Percentiles rank a stretch among this genome's conserved stretches.
phyloP scores from a whole-genome alignment of 1,140 invertebrate genomes.

The Drosophila parvula region DNA sequence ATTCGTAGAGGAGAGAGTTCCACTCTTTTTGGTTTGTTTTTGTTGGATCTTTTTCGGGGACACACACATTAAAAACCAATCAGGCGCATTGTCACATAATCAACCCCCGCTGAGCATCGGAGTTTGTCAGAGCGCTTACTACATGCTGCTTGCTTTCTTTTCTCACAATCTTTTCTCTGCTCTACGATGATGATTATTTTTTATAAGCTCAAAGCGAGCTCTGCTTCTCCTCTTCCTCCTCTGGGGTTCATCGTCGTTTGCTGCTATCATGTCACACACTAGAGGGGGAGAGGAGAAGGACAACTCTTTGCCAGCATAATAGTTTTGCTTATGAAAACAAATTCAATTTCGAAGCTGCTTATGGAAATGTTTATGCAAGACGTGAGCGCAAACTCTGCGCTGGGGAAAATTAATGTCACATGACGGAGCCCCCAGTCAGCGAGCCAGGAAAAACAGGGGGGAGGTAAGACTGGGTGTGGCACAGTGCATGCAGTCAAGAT shows the following conservation, averaged over 20 bases:
- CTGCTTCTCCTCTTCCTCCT: neutral
- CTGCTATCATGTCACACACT: slow-evolving; percentile 49
- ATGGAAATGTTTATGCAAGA: slow-evolving; percentile 82
- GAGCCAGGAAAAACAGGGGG: slow-evolving; percentile 15
- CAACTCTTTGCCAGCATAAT: slow-evolving; percentile 75
- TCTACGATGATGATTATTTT: slow-evolving; percentile 50
- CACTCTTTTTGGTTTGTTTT: neutral
- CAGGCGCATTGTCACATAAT: slow-evolving; percentile 78
- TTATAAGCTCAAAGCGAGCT: slow-evolving; percentile 52
- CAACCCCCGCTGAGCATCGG: slow-evolving; percentile 43
- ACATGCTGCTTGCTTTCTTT: slow-evolving; percentile 16
- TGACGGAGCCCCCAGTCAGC: slow-evolving; percentile 26
- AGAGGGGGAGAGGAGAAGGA: neutral
- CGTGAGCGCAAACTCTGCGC: slow-evolving; percentile 54
- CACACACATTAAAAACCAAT: slow-evolving; percentile 79
- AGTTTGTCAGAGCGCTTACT: slow-evolving; percentile 9
- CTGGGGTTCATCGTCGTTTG: slow-evolving; percentile 11
- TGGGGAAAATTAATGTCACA: slow-evolving; percentile 73
- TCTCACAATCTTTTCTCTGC: slow-evolving; percentile 30
- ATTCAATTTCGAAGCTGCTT: slow-evolving; percentile 81
- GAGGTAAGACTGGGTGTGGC: neutral
- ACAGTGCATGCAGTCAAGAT: slow-evolving; percentile 23
- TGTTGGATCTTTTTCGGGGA: slow-evolving; percentile 10
- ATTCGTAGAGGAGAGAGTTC: neutral
- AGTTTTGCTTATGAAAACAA: slow-evolving; percentile 83